phyloP scores from a whole-genome alignment of 1,140 invertebrate species.

The Bombus vancouverensis region DNA sequence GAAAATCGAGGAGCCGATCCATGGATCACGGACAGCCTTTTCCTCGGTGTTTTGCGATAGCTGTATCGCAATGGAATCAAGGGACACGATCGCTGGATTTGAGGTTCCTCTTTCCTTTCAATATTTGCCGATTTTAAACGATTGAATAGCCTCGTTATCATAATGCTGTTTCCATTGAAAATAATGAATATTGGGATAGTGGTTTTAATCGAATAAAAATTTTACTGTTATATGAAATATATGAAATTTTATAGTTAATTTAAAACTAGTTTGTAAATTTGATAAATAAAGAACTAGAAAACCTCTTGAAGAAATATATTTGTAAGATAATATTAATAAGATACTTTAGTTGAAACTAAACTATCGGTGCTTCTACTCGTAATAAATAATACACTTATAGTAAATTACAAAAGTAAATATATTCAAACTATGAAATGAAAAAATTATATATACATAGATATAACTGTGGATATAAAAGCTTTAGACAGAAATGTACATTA shows the following conservation, averaged over 20 bases:
- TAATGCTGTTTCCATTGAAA: neutral
- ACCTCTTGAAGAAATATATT: neutral
- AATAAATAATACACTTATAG: neutral
- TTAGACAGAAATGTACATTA: neutral
- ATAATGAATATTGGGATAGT: neutral
- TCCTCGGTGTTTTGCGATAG: neutral
- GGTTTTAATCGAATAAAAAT: neutral
- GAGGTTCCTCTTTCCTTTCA: neutral
- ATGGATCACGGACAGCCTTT: neutral
- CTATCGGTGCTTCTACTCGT: too few species aligned
- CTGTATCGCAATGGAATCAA: neutral
- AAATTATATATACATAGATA: too few species aligned
- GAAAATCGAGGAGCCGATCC: conserved; percentile 25
- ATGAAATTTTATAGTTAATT: too few species aligned
- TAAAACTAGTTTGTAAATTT: neutral
- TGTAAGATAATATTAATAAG: neutral
- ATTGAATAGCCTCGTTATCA: too few species aligned
- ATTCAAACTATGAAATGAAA: neutral
- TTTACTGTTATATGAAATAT: neutral
- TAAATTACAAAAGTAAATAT: neutral
- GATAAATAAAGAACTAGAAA: neutral
- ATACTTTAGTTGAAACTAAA: neutral
- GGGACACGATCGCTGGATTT: neutral
- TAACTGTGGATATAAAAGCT: too few species aligned
- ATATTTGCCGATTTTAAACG: neutral